Conservation (phyloP, 2,113 vertebrate genomes). For the Mesocricetus auratus region DNA sequence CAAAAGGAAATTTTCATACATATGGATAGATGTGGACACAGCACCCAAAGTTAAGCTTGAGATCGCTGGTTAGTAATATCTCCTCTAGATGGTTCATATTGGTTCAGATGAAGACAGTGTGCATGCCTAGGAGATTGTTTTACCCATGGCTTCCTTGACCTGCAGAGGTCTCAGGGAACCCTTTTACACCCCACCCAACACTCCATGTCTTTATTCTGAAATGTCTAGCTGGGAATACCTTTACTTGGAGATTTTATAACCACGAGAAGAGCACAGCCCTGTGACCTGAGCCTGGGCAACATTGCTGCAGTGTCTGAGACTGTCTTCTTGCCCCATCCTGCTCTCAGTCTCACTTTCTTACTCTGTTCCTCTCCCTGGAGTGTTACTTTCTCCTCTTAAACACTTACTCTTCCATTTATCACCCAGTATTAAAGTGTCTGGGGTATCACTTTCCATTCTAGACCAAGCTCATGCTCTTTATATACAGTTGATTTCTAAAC, state of each 20-base stretch:
- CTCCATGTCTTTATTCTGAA: not conserved
- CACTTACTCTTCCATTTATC: slow-evolving; percentile 56
- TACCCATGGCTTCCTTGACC: not conserved
- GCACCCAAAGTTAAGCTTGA: not conserved
- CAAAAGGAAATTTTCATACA: not conserved
- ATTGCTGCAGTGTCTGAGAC: not conserved
- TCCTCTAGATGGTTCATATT: not conserved
- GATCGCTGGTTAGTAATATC: not conserved
- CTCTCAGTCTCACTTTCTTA: slow-evolving; percentile 62
- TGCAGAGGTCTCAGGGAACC: not conserved
- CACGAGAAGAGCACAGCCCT: not conserved
- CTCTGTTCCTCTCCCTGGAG: slow-evolving; percentile 10
- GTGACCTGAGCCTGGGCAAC: not conserved
- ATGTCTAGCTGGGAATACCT: not conserved
- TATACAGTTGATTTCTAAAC: not conserved
- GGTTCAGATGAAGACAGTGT: slow-evolving; percentile 52
- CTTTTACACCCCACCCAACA: not conserved
- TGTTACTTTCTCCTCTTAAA: slow-evolving; percentile 62
- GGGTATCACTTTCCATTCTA: slow-evolving; percentile 55
- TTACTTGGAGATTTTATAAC: slow-evolving; percentile 32
- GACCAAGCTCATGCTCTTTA: slow-evolving; percentile 55
- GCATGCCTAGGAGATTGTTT: not conserved
- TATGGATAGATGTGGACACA: not conserved
- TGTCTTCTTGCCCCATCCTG: slow-evolving; percentile 40
- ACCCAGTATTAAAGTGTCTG: slow-evolving; percentile 57